phyloP scores from a whole-genome alignment of 1,140 invertebrate species.

The Apis dorsata region DNA sequence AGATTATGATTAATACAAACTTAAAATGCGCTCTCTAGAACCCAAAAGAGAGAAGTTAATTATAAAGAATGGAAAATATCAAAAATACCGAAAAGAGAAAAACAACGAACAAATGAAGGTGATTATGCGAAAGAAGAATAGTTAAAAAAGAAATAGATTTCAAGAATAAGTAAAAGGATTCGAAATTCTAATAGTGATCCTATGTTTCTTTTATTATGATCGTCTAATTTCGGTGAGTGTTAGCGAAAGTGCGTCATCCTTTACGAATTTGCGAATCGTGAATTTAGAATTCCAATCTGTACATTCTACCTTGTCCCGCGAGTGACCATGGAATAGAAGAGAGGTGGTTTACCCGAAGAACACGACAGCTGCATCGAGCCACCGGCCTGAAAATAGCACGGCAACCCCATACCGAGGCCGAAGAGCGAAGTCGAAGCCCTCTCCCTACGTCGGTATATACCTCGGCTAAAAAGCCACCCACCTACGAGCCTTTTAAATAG shows the following conservation, averaged over 20 bases:
- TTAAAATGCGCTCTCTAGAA: neutral
- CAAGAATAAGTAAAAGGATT: neutral
- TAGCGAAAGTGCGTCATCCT: neutral
- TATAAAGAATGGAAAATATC: neutral
- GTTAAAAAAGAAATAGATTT: neutral
- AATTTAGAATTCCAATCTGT: conserved; percentile 55
- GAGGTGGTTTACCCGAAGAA: conserved; percentile 67
- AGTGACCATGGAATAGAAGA: conserved; percentile 68
- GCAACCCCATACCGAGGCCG: conserved; percentile 67
- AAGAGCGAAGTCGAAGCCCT: conserved; percentile 53
- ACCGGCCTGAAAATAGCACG: conserved; percentile 67
- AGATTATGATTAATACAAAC: no score
- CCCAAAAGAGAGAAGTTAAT: neutral
- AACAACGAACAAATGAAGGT: neutral
- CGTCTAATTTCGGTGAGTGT: neutral
- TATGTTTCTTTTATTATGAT: neutral
- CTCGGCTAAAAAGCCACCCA: conserved; percentile 55
- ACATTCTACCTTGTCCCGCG: conserved; percentile 60
- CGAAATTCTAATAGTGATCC: neutral
- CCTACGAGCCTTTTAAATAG: conserved; percentile 64
- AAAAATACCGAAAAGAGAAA: neutral
- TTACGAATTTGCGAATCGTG: conserved; percentile 29
- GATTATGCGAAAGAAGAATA: neutral
- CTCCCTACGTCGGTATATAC: conserved; percentile 44
- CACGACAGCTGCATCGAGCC: conserved; percentile 67